Base-by-base conservation (phyloP, 2,113 vertebrate species). In the Sphaerodactylus townsendi region DNA sequence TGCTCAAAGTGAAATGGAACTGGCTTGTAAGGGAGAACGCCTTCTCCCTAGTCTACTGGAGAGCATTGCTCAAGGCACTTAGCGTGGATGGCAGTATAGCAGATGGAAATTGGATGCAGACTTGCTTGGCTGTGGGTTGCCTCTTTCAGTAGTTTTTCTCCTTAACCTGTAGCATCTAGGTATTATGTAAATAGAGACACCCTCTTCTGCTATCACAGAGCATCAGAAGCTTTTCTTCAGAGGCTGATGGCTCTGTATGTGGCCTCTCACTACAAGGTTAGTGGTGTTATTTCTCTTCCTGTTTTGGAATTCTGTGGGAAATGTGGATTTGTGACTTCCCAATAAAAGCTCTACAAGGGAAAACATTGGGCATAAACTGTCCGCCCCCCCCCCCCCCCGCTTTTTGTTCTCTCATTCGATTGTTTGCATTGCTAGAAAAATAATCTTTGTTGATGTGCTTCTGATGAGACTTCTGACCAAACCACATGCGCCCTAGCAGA, bases 181-280 rank as follows among this genome's bases (percentile, higher is more conserved):
- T 99, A 99, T 86, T 99, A 98, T 1, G 98, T 99, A 25, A 99
- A 99, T 87, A 97, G 99, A 93, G 99, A 99, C 92, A 99, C 98
- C 0, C 96, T 99, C 13, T 99, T 99, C 83, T 99, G 99, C 93
- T 99, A 99, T 90, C 98, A 99, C 93, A 99, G 96, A 92, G 98
- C 99, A 0, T 99, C 99, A 0, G 99, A 99, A 86, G 93, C 98
- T 35, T 99, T 99, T 82, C 97, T 99, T 46, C 98, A 99, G 87
- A 95, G 98, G 50, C 91, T 99, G 11, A 98, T 99, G 98, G 97
- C 98, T n/a, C 97, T 99, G 0, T 99, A 98, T 1, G 99, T 99
- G 86, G 97, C 99, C 17, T 99, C 98, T 4, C 99, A 99, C 91
- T 99, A 99, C 92, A 99, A 99, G 97, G 99, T 85, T 98, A 90